Evolutionary conservation across 2,797 vertebrate species (phyloP).

Genomic region (Cuniculus paca): DNA sequence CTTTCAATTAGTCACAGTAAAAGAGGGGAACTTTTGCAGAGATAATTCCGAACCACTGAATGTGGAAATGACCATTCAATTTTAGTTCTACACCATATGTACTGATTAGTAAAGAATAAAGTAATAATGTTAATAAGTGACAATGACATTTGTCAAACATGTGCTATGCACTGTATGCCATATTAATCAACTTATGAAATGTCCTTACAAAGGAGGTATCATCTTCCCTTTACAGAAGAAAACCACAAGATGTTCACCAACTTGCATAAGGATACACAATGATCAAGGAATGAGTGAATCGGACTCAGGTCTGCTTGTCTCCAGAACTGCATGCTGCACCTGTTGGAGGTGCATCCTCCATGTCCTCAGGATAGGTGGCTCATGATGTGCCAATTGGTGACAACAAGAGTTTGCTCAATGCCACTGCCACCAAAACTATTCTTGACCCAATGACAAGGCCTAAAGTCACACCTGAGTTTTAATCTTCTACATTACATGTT

Average conservation of each 20-base stretch:
- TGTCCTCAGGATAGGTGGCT: neutral
- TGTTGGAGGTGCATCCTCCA: neutral
- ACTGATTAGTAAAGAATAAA: slow-evolving; percentile 33
- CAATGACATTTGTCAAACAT: neutral
- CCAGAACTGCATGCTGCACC: neutral
- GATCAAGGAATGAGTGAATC: neutral
- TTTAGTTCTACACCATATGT: neutral
- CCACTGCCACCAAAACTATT: neutral
- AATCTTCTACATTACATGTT: neutral
- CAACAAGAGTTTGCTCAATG: neutral
- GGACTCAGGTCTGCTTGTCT: neutral
- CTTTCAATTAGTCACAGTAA: slow-evolving; percentile 48
- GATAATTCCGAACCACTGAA: slow-evolving; percentile 26
- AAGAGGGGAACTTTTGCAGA: neutral
- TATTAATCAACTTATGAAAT: slow-evolving; percentile 3
- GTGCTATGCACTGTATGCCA: neutral
- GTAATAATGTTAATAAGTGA: neutral
- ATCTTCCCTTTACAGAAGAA: neutral
- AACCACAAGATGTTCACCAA: neutral
- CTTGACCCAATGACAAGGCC: rapidly evolving
- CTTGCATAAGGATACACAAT: neutral
- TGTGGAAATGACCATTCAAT: neutral
- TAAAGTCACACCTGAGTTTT: neutral
- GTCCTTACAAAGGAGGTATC: neutral
- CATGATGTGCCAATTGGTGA: neutral